Evolutionary conservation across 2,888 invertebrate species (phyloP).

Genomic region (Leptopilina myrica): DNA sequence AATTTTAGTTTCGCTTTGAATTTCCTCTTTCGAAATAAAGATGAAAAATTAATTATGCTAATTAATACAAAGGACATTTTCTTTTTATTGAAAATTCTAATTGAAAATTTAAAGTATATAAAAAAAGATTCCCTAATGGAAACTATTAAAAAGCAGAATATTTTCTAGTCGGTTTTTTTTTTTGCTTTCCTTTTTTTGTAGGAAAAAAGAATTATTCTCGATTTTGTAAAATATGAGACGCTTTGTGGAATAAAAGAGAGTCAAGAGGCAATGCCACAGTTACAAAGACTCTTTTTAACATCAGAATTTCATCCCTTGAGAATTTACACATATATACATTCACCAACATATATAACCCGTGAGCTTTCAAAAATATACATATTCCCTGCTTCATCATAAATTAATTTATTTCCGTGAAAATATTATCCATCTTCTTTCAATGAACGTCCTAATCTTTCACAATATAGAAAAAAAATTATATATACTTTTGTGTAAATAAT

Average conservation of each 20-base stretch:
- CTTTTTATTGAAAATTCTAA: too few species aligned
- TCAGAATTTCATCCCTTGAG: slow-evolving; percentile 27
- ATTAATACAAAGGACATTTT: too few species aligned
- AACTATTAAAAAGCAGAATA: too few species aligned
- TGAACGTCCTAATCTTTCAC: neutral
- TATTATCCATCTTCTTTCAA: slow-evolving; percentile 11
- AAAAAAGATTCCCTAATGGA: too few species aligned
- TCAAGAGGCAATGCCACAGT: slow-evolving; percentile 19
- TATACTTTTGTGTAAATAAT: neutral
- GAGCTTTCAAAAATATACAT: slow-evolving; percentile 17
- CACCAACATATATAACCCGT: neutral
- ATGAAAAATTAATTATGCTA: too few species aligned
- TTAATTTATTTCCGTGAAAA: slow-evolving; percentile 18
- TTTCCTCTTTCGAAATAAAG: too few species aligned
- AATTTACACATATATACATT: slow-evolving; percentile 24
- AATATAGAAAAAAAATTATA: neutral
- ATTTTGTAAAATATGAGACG: slow-evolving; percentile 34
- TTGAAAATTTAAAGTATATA: too few species aligned
- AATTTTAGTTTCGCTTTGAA: too few species aligned
- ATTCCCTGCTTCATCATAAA: slow-evolving; percentile 16
- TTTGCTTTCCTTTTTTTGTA: too few species aligned
- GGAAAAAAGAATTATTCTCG: slow-evolving; percentile 5
- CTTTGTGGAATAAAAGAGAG: neutral
- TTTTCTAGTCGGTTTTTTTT: too few species aligned
- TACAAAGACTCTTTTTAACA: slow-evolving; percentile 33